Conservation (phyloP, 2,797 vertebrate genomes). For the Naso thynnoides region DNA sequence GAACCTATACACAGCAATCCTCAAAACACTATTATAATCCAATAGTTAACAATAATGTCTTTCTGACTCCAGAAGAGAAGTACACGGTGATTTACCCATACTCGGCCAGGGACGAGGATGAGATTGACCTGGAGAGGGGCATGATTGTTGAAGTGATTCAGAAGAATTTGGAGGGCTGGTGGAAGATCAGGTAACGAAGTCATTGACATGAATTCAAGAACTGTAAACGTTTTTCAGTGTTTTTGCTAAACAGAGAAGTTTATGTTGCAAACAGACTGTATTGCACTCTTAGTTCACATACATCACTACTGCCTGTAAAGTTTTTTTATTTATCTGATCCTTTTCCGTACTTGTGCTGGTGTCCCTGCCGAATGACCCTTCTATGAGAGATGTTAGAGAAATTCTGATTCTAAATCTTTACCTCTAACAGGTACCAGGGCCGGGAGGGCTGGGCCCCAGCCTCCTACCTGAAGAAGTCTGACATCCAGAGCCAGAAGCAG, state of each 20-base stretch:
- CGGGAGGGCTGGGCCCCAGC: constrained; percentile 98
- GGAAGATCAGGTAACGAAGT: constrained; percentile 94
- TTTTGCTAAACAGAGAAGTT: background rate
- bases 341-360: no score
- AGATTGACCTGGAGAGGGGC: constrained; percentile 95
- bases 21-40: background rate
- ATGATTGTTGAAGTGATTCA: constrained; percentile 95
- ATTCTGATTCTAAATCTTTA: background rate
- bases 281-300: no score
- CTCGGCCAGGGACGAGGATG: constrained; percentile 93
- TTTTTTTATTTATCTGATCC: no score
- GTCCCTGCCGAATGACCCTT: no score
- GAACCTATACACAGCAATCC: background rate
- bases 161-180: constrained; percentile 99
- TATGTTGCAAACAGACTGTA: background rate
- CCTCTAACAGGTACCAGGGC: constrained; percentile 89
- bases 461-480: constrained; percentile 95
- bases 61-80: constrained; percentile 89
- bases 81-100: constrained; percentile 96
- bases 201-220: background rate
- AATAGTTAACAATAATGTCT: constrained; percentile 1
- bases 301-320: no score
- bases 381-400: no score
- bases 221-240: background rate
- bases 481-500: constrained; percentile 87